Evolutionary conservation across 37 sponge, comb jelly and placozoan species (phyloP), one percentile per base, ranked within the genome.

Genomic region (Crambe crambe): DNA sequence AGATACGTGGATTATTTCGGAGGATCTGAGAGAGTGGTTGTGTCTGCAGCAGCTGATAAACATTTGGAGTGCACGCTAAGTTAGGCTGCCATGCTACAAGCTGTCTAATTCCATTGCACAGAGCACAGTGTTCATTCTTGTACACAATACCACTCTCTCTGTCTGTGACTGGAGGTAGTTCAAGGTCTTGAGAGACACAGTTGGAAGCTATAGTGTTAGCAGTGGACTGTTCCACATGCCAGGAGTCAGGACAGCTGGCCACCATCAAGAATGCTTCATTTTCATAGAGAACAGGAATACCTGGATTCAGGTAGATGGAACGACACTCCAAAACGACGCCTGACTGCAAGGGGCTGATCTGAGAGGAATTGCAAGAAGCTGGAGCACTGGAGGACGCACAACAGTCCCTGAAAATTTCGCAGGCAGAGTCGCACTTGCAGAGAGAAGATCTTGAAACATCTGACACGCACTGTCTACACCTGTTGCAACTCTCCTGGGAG

Each of bases 91-190:
- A 79, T 23, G 56, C 47, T 32, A 56, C 26, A 17, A 56, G 40
- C 37, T 43, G 40, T 3, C 37, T 40, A 2, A 85, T 62, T 23
- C 69, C 42, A n/a, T n/a, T n/a, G n/a, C n/a, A n/a, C n/a, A n/a
- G n/a, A n/a, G n/a, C n/a, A n/a, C n/a, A n/a, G n/a, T 43, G 71
- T 71, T 74, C 47, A 64, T 87, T 87, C 21, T 23, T 59, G 77
- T 87, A 87, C 37, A 81, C 82, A 18, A 69, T 20, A n/a, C 87
- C 87, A 1, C 83, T 70, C 0, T 21, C 68, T 0, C 12, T 20
- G 44, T 75, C 69, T 10, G 87, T 81, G 0, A 87, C 76, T 23
- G 83, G 83, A 40, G 76, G 78, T 42, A 80, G 36, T 9, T 15
- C 36, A 37, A 29, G 18, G 79, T 27, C 23, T 26, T 37, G 3